Evolutionary conservation across 2,797 vertebrate genomes (phyloP).

Genomic region (Yasuhikotakia modesta): DNA sequence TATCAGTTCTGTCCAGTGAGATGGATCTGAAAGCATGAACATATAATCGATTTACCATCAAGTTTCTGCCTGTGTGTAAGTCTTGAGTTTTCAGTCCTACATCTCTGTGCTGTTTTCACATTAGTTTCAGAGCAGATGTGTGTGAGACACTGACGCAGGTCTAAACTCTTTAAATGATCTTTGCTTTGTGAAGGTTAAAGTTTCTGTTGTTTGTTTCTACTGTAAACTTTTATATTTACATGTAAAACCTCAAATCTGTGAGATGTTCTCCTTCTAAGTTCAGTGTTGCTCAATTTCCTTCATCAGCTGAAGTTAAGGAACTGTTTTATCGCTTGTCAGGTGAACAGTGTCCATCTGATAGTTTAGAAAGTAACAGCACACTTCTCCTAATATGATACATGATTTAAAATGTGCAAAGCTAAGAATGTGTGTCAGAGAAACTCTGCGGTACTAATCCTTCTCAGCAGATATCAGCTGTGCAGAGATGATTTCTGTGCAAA

Average conservation of each 20-base stretch:
- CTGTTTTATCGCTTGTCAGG: background rate
- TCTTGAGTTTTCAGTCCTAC: background rate
- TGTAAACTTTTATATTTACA: background rate
- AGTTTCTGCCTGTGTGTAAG: background rate
- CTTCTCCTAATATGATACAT: background rate
- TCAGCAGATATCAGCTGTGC: constrained; percentile 67
- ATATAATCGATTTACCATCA: background rate
- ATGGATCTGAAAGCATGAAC: background rate
- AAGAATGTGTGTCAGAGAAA: constrained; percentile 65
- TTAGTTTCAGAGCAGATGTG: background rate
- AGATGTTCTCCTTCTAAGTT: background rate
- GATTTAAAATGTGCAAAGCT: constrained; percentile 57
- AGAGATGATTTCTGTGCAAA: constrained; percentile 60
- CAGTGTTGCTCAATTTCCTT: background rate
- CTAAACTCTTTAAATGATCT: background rate
- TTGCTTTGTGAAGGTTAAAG: background rate
- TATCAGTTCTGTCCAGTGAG: background rate
- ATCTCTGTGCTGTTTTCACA: background rate
- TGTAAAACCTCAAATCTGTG: background rate
- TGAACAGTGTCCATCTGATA: too few relatives aligned
- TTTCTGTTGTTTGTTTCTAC: background rate
- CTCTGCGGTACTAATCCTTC: constrained; percentile 65
- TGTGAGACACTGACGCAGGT: background rate
- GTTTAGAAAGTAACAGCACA: background rate
- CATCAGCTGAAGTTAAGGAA: background rate